Evolutionary conservation across 2,113 vertebrate genomes (phyloP).

Genomic region (Heterocephalus glaber): DNA sequence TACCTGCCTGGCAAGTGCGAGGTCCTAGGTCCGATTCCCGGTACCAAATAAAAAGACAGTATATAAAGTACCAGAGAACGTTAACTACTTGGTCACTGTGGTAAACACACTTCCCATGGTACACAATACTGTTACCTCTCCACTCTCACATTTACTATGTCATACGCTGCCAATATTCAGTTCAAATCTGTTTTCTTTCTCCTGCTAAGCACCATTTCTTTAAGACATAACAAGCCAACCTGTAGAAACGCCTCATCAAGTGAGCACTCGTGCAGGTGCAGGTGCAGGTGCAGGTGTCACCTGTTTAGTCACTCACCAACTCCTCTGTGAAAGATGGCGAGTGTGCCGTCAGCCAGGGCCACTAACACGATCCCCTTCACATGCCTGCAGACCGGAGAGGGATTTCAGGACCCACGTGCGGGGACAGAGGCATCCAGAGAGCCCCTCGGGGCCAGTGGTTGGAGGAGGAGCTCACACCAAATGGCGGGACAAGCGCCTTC

Average conservation of each 20-base stretch:
- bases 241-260: constrained; percentile 40
- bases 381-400: constrained; percentile 87
- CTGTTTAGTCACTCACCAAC: constrained; percentile 85
- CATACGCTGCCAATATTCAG: background rate
- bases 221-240: background rate
- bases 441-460: background rate
- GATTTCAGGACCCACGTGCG: constrained; percentile 14
- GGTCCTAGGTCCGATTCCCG: too few relatives aligned
- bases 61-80: background rate
- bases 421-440: background rate
- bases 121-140: background rate
- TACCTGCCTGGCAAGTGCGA: too few relatives aligned
- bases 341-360: constrained; percentile 95
- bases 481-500: background rate
- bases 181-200: constrained; percentile 32
- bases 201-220: constrained; percentile 47
- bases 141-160: background rate
- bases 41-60: too few relatives aligned
- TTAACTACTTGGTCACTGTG: background rate
- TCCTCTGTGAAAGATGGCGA: constrained; percentile 98
- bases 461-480: background rate
- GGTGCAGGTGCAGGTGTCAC: too few relatives aligned
- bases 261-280: too few relatives aligned
- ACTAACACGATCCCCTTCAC: constrained; percentile 98
- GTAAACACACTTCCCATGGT: background rate